These are phyloP conservation scores for Bembecia ichneumoniformis DNA, from an alignment of 2,888 invertebrate genomes.

Conservation along the genomic window DNA sequence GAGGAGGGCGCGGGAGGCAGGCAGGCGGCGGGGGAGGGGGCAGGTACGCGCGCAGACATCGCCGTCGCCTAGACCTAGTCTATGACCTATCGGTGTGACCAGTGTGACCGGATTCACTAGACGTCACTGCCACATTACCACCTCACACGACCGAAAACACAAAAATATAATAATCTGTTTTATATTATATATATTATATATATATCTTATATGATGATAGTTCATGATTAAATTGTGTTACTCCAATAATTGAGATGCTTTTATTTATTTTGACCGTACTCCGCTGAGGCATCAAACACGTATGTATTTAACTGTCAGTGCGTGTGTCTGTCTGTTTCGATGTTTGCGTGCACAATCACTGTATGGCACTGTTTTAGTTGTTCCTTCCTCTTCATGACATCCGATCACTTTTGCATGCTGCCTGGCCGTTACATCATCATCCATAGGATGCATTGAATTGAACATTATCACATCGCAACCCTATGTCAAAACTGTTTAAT, in stretches of 20 bases:
- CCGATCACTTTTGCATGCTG: slow-evolving; percentile 63
- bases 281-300: slow-evolving; percentile 70
- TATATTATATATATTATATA: slow-evolving; percentile 56
- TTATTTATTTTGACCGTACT: slow-evolving; percentile 71
- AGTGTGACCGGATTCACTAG: slow-evolving; percentile 48
- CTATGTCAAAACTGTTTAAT: too few relatives aligned
- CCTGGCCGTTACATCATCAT: slow-evolving; percentile 30
- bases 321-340: slow-evolving; percentile 61
- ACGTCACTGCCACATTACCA: slow-evolving; percentile 61
- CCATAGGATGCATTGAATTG: slow-evolving; percentile 7
- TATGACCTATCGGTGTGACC: slow-evolving; percentile 42
- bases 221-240: slow-evolving; percentile 73
- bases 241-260: slow-evolving; percentile 70
- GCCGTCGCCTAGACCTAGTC: slow-evolving; percentile 46
- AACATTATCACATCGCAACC: neutral
- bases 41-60: slow-evolving; percentile 56
- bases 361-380: slow-evolving; percentile 52
- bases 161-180: slow-evolving; percentile 66
- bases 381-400: slow-evolving; percentile 41
- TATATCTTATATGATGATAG: slow-evolving; percentile 24
- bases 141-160: slow-evolving; percentile 64
- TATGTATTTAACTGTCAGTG: slow-evolving; percentile 69
- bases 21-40: slow-evolving; percentile 57
- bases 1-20: slow-evolving; percentile 56
- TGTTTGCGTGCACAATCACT: slow-evolving; percentile 67